These are phyloP conservation scores for Cephalotes varians DNA, from an alignment of 2,888 invertebrate genomes.

Conservation along the genomic window DNA sequence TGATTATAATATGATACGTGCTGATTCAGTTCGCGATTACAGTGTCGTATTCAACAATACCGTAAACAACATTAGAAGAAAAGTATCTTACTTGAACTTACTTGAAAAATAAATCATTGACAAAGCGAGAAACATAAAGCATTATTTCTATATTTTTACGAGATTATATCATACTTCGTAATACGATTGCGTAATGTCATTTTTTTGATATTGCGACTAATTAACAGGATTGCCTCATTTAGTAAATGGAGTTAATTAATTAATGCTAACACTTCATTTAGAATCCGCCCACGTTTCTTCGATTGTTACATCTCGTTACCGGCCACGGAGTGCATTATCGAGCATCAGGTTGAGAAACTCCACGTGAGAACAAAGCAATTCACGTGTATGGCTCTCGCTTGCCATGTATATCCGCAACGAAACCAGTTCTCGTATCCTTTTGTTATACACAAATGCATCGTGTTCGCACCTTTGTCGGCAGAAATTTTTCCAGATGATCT, in stretches of 20 bases:
- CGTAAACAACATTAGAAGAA: background rate
- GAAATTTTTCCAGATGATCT: constrained; percentile 10
- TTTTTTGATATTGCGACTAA: background rate
- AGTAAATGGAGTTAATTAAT: constrained; percentile 38
- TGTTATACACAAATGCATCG: constrained; percentile 39
- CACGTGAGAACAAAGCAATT: constrained; percentile 51
- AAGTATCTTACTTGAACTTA: background rate
- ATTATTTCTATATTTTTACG: background rate
- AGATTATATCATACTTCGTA: background rate
- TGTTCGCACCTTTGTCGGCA: constrained; percentile 20
- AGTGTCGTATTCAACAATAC: background rate
- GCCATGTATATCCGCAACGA: constrained; percentile 17
- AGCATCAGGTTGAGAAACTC: constrained; percentile 46
- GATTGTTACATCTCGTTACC: constrained; percentile 38
- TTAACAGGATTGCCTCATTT: constrained; percentile 16
- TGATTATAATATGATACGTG: background rate
- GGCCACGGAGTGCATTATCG: constrained; percentile 16
- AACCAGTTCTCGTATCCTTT: constrained; percentile 52
- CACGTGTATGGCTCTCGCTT: constrained; percentile 5
- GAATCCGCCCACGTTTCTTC: constrained; percentile 20
- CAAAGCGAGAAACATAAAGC: background rate
- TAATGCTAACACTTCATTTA: constrained; percentile 38
- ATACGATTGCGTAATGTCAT: constrained; percentile 9
- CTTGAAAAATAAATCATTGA: background rate
- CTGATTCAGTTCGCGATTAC: background rate